These are phyloP conservation scores for Cancer borealis DNA, from an alignment of 2,888 invertebrate genomes.

Conservation along the genomic window DNA sequence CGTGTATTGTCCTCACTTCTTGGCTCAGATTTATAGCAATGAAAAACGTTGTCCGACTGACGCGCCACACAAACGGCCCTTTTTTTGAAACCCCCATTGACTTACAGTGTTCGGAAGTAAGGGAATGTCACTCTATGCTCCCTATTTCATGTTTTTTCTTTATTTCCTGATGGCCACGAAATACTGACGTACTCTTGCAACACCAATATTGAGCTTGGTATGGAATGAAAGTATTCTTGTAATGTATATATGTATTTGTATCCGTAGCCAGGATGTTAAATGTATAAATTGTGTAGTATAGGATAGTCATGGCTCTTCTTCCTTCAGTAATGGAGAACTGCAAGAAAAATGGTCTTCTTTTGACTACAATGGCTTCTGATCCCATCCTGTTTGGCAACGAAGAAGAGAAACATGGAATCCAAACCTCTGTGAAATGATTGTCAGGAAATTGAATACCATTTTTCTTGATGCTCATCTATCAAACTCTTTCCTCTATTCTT, in stretches of 20 bases:
- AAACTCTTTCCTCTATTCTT: conserved; percentile 73
- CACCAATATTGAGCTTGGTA: neutral
- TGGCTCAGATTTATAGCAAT: conserved; percentile 54
- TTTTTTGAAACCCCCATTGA: neutral
- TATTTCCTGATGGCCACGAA: neutral
- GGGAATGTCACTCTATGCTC: neutral
- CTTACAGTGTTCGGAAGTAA: neutral
- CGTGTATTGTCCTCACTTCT: neutral
- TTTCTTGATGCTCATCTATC: conserved; percentile 75
- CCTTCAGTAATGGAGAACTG: conserved; percentile 63
- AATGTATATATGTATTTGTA: neutral
- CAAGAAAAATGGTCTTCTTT: conserved; percentile 75
- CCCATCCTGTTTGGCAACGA: conserved; percentile 75
- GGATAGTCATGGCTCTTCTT: conserved; percentile 61
- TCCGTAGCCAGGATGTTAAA: neutral
- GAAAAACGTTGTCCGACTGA: conserved; percentile 6
- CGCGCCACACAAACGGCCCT: conserved; percentile 1
- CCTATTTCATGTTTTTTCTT: neutral
- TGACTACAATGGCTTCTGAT: conserved; percentile 75
- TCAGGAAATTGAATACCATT: conserved; percentile 75
- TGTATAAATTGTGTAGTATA: conserved; percentile 42
- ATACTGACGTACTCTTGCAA: neutral
- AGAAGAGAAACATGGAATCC: conserved; percentile 74
- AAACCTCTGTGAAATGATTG: conserved; percentile 75
- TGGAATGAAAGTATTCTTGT: neutral